A percentile compares a stretch with the other conserved stretches of the same genome.
Evolutionary conservation across 2,113 vertebrate species (phyloP).

Genomic region (Nothocercus julius): DNA sequence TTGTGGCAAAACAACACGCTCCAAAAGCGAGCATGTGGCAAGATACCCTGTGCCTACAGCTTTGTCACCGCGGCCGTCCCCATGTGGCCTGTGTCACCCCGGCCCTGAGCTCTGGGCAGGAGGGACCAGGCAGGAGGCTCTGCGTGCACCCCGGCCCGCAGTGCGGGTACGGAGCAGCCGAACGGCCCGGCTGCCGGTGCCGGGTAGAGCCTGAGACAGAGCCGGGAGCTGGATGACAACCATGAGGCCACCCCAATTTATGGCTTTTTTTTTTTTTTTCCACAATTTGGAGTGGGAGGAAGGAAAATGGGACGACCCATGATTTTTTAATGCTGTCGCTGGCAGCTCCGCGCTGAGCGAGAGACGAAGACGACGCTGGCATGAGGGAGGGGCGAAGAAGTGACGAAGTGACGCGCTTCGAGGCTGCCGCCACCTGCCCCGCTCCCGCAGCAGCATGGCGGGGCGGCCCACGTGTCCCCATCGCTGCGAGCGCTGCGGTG

Average conservation of each 20-base stretch:
- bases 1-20: background rate
- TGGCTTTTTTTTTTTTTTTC: background rate
- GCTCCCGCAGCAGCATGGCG: too few species aligned
- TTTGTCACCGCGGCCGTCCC: too few species aligned
- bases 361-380: conserved; percentile 48
- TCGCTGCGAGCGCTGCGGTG: too few species aligned
- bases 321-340: conserved; percentile 64
- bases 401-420: conserved; percentile 38
- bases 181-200: background rate
- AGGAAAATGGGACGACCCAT: conserved; percentile 64
- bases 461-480: too few species aligned
- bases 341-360: conserved; percentile 52
- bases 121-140: accelerated
- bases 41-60: background rate
- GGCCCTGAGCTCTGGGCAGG: background rate
- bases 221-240: background rate
- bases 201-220: background rate
- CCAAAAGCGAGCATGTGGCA: background rate
- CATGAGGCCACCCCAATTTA: conserved; percentile 11
- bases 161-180: too few species aligned
- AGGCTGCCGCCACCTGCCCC: background rate
- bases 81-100: too few species aligned
- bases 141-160: too few species aligned
- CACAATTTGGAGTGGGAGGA: conserved; percentile 49
- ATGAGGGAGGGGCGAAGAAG: conserved; percentile 37